Base-by-base conservation (phyloP, 2,888 invertebrate genomes). In the Xiphydria camelus region DNA sequence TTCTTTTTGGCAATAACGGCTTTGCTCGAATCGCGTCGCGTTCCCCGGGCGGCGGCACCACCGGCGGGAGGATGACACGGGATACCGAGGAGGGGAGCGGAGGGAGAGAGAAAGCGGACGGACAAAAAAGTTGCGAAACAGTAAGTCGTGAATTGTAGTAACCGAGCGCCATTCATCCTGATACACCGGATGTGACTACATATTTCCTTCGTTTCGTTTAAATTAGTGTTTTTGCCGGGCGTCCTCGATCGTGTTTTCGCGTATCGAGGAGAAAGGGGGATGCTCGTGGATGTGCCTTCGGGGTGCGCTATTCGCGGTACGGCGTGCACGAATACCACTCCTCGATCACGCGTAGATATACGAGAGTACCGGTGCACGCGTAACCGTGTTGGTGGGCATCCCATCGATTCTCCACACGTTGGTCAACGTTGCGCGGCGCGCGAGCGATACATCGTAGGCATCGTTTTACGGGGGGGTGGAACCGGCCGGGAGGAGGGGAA, bases 131-230 rank as follows among this genome's bases (percentile, higher is more conserved):
- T 57, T 43, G 60, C 47, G 33, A 49, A 61, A 59, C 61, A 55
- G 62, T 66, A 69, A 70, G 70, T 69, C 64, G 67, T 59, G 62
- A 61, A 64, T 66, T 62, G 66, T 59, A 63, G 59, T 60, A 56
- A 56, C 45, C 44, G 40, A 52, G 61, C 55, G 62, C 63, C 64
- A 68, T 70, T 66, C 63, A 62, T 70, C 57, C 63, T 60, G 68
- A 68, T 69, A 62, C 59, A 67, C 61, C 64, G 65, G 67, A 69
- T 62, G 62, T 59, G 64, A 67, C 64, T 68, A 61, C 68, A 64
- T 68, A 69, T 71, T 72, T 70, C 65, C 64, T 70, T 66, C 63
- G 65, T 64, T 63, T 57, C 65, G 61, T 66, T 70, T 64, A 64
- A 68, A 70, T 70, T 65, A 68, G 66, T 62, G 58, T 64, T 66